These are phyloP conservation scores for Calvadosia cruxmelitensis DNA, from an alignment of 30 jellyfish, hydroid and myxozoan genomes.

Conservation along the genomic window DNA sequence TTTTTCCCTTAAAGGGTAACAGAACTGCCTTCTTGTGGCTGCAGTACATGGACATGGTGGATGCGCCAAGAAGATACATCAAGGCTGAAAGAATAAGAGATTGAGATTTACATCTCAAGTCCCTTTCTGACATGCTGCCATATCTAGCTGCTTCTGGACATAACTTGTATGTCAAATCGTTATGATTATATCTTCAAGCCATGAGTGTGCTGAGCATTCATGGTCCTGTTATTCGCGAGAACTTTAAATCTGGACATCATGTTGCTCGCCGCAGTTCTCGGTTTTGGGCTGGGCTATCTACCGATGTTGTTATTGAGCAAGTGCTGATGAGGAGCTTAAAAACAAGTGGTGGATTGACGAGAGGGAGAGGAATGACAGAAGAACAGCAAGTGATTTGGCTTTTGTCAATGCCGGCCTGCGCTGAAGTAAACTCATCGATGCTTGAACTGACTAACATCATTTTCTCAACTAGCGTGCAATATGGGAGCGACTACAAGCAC, in stretches of 20 bases:
- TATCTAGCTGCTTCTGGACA: constrained; percentile 46
- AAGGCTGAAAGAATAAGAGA: constrained; percentile 29
- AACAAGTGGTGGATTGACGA: constrained; percentile 21
- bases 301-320: constrained; percentile 41
- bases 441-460: constrained; percentile 9
- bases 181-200: constrained; percentile 24
- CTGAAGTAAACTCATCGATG: constrained; percentile 18
- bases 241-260: constrained; percentile 13
- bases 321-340: constrained; percentile 37
- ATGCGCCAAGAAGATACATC: constrained; percentile 10
- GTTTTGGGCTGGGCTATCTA: constrained; percentile 43
- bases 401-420: constrained; percentile 19
- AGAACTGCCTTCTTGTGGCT: constrained; percentile 23
- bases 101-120: constrained; percentile 20
- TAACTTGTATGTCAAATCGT: constrained; percentile 28
- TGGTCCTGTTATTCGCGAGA: constrained; percentile 14
- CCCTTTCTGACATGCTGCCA: constrained; percentile 15
- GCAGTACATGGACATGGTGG: constrained; percentile 14
- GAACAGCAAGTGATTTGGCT: constrained; percentile 15
- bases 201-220: constrained; percentile 23
- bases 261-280: constrained; percentile 4
- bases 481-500: too few relatives aligned
- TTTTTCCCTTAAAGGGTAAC: too few relatives aligned
- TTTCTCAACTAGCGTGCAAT: constrained; percentile 17
- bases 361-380: constrained; percentile 23